These are phyloP conservation scores for Caenorhabditis remanei DNA, from an alignment of 1,140 invertebrate species.

Conservation along the genomic window DNA sequence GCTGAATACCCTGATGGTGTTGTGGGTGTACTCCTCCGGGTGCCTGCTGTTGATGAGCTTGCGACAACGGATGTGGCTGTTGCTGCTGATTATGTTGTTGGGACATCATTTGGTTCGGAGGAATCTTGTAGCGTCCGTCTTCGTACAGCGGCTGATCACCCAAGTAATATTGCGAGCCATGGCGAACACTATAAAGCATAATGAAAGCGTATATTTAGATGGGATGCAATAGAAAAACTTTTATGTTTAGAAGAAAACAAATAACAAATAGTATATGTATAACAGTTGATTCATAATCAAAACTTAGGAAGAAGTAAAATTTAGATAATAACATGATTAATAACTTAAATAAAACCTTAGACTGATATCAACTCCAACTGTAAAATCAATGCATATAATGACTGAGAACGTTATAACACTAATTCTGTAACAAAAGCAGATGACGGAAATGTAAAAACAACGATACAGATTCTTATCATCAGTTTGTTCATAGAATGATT, in stretches of 20 bases:
- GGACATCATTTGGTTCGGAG: slow-evolving; percentile 30
- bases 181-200: slow-evolving; percentile 49
- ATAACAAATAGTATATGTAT: no score
- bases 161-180: slow-evolving; percentile 52
- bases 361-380: no score
- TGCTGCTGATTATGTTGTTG: slow-evolving; percentile 47
- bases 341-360: no score
- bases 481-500: no score
- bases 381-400: no score
- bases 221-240: not conserved
- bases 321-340: no score
- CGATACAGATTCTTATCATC: no score
- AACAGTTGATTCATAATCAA: not conserved
- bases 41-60: slow-evolving; percentile 34
- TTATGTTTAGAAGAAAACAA: not conserved
- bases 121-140: slow-evolving; percentile 47
- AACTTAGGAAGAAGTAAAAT: no score
- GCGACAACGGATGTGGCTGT: slow-evolving; percentile 42
- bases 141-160: slow-evolving; percentile 51
- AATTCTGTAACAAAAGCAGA: no score
- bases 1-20: slow-evolving; percentile 24
- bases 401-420: no score
- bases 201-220: not conserved
- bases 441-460: no score
- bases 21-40: slow-evolving; percentile 18